Conservation (phyloP, 2,888 invertebrate genomes). For the Theristus sp. region DNA sequence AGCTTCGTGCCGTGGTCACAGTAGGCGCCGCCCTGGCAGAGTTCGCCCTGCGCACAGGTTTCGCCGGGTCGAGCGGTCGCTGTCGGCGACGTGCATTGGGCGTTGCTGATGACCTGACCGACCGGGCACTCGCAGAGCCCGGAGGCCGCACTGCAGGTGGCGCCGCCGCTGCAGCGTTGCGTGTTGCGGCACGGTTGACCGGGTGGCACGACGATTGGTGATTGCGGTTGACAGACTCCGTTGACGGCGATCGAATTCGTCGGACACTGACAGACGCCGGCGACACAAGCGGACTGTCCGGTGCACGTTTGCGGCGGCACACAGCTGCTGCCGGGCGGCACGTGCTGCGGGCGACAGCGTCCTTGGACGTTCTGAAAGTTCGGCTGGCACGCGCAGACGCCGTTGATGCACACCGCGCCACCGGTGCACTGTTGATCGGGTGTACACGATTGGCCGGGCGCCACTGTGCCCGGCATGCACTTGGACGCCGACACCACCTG, state of each 20-base stretch:
- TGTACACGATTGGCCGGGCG: slow-evolving; percentile 4
- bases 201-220: too few species aligned
- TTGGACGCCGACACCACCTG: neutral
- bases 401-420: slow-evolving; percentile 10
- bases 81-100: neutral
- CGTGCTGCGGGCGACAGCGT: slow-evolving; percentile 4
- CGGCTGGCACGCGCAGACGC: slow-evolving; percentile 10
- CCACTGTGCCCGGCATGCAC: neutral
- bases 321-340: neutral
- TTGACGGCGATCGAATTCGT: neutral
- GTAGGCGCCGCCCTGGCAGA: neutral
- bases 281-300: neutral
- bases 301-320: too few species aligned
- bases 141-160: slow-evolving; percentile 10
- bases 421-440: slow-evolving; percentile 8
- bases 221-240: neutral
- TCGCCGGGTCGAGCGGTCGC: neutral
- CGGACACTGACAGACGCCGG: neutral
- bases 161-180: slow-evolving; percentile 17
- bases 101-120: neutral
- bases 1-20: neutral
- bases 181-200: slow-evolving; percentile 14
- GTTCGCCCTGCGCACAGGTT: neutral
- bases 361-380: slow-evolving; percentile 6
- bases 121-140: slow-evolving; percentile 2